Base-by-base conservation (phyloP, 2,888 invertebrate species). In the Diarsia mendica region DNA sequence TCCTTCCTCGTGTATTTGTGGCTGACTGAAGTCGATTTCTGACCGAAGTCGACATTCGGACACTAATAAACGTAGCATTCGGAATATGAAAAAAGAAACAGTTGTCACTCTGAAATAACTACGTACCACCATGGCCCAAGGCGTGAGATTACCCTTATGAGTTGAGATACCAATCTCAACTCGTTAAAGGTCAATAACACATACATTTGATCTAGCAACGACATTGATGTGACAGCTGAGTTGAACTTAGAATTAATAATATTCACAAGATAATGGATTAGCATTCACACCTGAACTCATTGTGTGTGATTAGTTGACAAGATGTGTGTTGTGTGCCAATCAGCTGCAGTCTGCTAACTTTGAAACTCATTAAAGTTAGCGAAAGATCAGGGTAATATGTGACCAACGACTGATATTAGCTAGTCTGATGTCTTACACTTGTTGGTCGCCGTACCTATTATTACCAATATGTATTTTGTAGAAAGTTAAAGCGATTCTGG, bases 271-370 rank as follows among this genome's bases (percentile, higher is more conserved):
- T 33, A 55, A 44, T 39, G 1, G 39, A 72, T 72, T 67, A 67
- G 49, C 55, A 61, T 74, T 73, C 48, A 33, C 60, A 33, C 13
- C 18, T 53, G 73, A 65, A 48, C 28, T 58, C 51, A 44, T 28
- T 46, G 39, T 51, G 28, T 23, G 28, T 48, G 48, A 64, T 44
- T 44, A 53, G 55, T 33, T 58, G 33, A 60, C 60, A 33, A 10
- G 18, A 15, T 28, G 10, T 23, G 23, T 70, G 51, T 39, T 48
- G 55, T 63, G 44, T 39, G 33, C 39, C 53, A 67, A 48, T 53
- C 55, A 67, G 44, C 13, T 61, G 66, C 33, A 69, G 69, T 75
- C 71, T 80, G 48, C 23, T 58, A 33, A 79, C 23, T 80, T 79
- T 67, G 53, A 39, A 75, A 67, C 39, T 80, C 33, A 60, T 65